phyloP scores from a whole-genome alignment of 2,888 invertebrate genomes.

The Napeogenes sylphis region DNA sequence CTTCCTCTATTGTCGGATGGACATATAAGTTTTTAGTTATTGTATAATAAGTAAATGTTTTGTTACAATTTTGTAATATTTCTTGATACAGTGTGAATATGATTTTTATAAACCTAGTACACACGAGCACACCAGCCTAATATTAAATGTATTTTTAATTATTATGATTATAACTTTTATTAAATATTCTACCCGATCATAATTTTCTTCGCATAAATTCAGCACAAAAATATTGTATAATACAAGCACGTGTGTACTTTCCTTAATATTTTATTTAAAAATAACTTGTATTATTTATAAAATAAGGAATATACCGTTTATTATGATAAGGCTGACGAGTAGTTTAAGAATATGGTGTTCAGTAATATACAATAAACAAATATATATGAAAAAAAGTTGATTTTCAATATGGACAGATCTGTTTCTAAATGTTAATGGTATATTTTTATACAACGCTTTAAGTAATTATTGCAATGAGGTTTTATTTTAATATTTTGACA shows the following conservation, averaged over 20 bases:
- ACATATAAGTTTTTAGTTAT: slow-evolving; percentile 3
- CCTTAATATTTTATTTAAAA: not conserved
- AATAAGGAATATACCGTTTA: slow-evolving; percentile 31
- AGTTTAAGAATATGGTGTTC: slow-evolving; percentile 32
- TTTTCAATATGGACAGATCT: too few species aligned
- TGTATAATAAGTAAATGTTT: slow-evolving; percentile 1
- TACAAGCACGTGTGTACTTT: not conserved
- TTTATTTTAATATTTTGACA: too few species aligned
- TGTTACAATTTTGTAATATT: not conserved
- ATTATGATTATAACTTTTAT: too few species aligned
- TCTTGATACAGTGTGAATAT: not conserved
- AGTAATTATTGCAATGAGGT: not conserved
- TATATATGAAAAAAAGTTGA: not conserved
- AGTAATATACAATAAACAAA: slow-evolving; percentile 9
- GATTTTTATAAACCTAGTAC: not conserved
- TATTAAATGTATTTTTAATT: too few species aligned
- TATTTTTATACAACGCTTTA: slow-evolving; percentile 15
- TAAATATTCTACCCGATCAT: too few species aligned
- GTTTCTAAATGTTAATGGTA: too few species aligned
- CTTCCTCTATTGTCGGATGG: too few species aligned
- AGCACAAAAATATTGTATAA: not conserved
- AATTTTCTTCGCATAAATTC: not conserved
- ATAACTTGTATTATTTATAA: slow-evolving; percentile 31
- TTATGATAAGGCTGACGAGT: slow-evolving; percentile 55
- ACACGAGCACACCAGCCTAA: not conserved